A percentile compares a stretch with the other conserved stretches of the same genome.
Conservation (phyloP, 2,888 invertebrate species). For the Tinea semifulvella region DNA sequence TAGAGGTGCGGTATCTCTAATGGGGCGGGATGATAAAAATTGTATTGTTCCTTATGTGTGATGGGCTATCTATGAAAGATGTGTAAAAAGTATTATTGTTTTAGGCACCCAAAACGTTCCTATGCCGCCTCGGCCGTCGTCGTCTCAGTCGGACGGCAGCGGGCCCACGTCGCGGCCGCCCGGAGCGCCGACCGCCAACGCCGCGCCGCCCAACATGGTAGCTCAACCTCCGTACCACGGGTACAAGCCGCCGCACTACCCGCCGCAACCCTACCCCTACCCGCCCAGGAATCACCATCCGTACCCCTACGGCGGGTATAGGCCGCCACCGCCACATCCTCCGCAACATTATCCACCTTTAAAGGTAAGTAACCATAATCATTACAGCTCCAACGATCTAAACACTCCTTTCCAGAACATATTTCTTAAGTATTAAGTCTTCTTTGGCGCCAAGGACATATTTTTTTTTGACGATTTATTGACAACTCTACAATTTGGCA, state of each 20-base stretch:
- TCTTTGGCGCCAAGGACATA: too few species aligned
- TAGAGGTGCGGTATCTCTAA: too few species aligned
- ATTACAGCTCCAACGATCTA: too few species aligned
- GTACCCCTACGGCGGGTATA: constrained; percentile 23
- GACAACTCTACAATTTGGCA: too few species aligned
- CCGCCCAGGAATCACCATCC: constrained; percentile 50
- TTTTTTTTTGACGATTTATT: too few species aligned
- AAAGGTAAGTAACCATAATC: constrained; percentile 32
- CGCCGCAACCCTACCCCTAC: constrained; percentile 30
- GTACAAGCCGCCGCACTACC: constrained; percentile 28
- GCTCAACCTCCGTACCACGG: constrained; percentile 45
- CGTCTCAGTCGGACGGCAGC: constrained; percentile 72
- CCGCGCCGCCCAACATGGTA: constrained; percentile 48
- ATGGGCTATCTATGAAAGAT: background rate
- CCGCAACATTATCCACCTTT: constrained; percentile 43
- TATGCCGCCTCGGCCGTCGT: constrained; percentile 95
- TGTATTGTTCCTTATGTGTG: constrained; percentile 4
- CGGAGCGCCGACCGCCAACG: constrained; percentile 31
- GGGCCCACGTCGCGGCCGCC: constrained; percentile 32
- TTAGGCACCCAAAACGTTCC: constrained; percentile 91
- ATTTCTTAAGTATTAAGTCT: too few species aligned
- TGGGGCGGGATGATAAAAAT: too few species aligned
- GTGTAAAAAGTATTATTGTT: constrained; percentile 23
- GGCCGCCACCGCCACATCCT: constrained; percentile 37
- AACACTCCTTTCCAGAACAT: too few species aligned